Conservation (phyloP, 1,140 invertebrate genomes). For the Contarinia nasturtii region DNA sequence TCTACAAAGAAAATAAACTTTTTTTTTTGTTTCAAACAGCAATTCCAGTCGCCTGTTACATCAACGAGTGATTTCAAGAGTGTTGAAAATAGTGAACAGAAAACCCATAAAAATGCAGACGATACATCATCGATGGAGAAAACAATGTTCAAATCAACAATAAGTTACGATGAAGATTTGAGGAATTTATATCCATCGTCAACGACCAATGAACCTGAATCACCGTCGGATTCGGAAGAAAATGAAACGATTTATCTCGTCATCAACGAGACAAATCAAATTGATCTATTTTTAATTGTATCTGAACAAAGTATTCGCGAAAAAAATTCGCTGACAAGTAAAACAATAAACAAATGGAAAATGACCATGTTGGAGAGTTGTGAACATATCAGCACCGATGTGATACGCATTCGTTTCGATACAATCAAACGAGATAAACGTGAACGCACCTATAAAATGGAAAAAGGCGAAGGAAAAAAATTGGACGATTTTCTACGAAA, state of each 20-base stretch:
- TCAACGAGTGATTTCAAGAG: too few species aligned
- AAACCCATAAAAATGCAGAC: too few species aligned
- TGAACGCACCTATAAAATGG: slow-evolving; percentile 32
- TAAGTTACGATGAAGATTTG: too few species aligned
- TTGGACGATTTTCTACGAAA: slow-evolving; percentile 28
- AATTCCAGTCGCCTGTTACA: too few species aligned
- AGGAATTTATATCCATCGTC: too few species aligned
- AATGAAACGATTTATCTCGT: slow-evolving; percentile 17
- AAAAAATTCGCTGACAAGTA: slow-evolving; percentile 22
- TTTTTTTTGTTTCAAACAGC: too few species aligned
- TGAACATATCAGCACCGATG: slow-evolving; percentile 25
- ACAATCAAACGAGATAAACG: slow-evolving; percentile 33
- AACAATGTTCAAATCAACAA: too few species aligned
- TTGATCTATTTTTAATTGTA: slow-evolving; percentile 18
- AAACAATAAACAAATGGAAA: slow-evolving; percentile 34
- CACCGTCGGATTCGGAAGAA: slow-evolving; percentile 16
- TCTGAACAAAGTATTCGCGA: slow-evolving; percentile 20
- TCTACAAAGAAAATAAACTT: too few species aligned
- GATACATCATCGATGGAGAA: too few species aligned
- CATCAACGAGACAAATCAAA: slow-evolving; percentile 9
- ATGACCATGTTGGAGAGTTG: slow-evolving; percentile 33
- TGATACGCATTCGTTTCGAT: slow-evolving; percentile 37
- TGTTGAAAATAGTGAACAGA: too few species aligned
- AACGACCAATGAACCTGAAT: background rate
- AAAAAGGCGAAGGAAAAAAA: slow-evolving; percentile 27